These are phyloP conservation scores for Polietes domitor DNA, from an alignment of 2,888 invertebrate genomes.

Conservation along the genomic window DNA sequence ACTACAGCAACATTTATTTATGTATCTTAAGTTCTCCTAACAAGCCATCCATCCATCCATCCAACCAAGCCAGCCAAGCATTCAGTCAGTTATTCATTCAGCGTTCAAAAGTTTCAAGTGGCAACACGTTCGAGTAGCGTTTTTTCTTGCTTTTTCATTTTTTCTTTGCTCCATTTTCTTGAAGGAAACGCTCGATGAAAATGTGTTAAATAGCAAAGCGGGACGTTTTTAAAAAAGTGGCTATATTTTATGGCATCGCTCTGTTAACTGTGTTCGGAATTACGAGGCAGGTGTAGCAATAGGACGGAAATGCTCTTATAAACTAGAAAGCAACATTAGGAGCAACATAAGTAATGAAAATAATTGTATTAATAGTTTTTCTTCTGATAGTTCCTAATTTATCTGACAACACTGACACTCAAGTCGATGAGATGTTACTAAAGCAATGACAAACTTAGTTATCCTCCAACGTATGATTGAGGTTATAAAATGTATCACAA, in stretches of 20 bases:
- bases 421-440: too few relatives aligned
- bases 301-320: neutral
- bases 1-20: constrained; percentile 28
- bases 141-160: neutral
- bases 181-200: constrained; percentile 48
- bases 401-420: too few relatives aligned
- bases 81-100: constrained; percentile 21
- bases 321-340: too few relatives aligned
- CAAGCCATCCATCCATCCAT: constrained; percentile 33
- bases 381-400: too few relatives aligned
- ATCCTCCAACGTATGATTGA: too few relatives aligned
- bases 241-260: constrained; percentile 8
- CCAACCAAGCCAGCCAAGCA: neutral
- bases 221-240: constrained; percentile 73
- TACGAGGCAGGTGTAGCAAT: neutral
- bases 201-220: constrained; percentile 76
- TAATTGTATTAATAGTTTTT: too few relatives aligned
- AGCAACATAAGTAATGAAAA: too few relatives aligned
- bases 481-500: too few relatives aligned
- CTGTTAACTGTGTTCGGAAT: neutral
- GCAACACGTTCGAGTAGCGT: constrained; percentile 26
- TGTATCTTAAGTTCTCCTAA: constrained; percentile 33
- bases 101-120: constrained; percentile 35
- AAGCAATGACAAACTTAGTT: too few relatives aligned
- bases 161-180: constrained; percentile 18